Evolutionary conservation across 2,888 invertebrate species (phyloP).

Genomic region (Perdita meconis): DNA sequence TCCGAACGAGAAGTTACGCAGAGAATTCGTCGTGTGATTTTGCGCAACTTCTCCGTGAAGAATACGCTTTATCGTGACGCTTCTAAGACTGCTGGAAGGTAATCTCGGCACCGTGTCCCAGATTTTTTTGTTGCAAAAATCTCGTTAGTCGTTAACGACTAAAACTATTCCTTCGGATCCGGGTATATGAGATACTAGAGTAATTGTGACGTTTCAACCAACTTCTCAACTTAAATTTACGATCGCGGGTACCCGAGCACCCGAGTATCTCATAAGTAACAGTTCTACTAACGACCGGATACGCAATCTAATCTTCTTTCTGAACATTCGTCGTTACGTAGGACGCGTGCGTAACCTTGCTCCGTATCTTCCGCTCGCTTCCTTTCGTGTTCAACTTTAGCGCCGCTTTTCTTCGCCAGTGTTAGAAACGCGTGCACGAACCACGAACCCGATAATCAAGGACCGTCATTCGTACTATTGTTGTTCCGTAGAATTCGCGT

Average conservation of each 20-base stretch:
- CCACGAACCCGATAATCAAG: too few species aligned
- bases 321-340: slow-evolving; percentile 11
- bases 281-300: too few species aligned
- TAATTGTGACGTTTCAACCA: too few species aligned
- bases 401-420: neutral
- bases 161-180: neutral
- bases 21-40: too few species aligned
- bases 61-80: neutral
- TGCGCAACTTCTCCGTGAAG: neutral
- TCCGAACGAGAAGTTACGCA: too few species aligned
- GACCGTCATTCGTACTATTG: neutral
- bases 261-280: too few species aligned
- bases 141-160: neutral
- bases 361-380: neutral
- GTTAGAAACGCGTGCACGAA: too few species aligned
- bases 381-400: neutral
- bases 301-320: slow-evolving; percentile 31
- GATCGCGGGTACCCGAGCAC: too few species aligned
- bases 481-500: neutral
- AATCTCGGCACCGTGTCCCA: too few species aligned
- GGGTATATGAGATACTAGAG: too few species aligned
- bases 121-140: too few species aligned
- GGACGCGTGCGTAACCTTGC: neutral
- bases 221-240: too few species aligned
- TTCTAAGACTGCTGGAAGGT: neutral